phyloP scores from a whole-genome alignment of 2,888 invertebrate genomes.

The Tinea pellionella region DNA sequence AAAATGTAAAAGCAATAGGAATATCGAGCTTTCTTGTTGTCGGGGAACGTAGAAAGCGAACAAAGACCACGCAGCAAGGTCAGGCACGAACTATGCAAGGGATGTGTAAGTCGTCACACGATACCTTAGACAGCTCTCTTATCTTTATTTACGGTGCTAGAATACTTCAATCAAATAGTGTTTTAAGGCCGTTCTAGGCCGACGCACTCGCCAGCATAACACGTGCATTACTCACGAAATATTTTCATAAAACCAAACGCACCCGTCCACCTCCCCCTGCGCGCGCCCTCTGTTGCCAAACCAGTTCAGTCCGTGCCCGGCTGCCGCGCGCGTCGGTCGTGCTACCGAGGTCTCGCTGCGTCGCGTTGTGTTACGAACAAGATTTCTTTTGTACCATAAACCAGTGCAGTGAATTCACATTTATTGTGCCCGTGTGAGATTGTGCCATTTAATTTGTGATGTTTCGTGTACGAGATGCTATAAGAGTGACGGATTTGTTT shows the following conservation, averaged over 20 bases:
- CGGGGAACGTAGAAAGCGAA: slow-evolving; percentile 4
- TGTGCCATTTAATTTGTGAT: slow-evolving; percentile 58
- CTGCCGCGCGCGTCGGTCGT: slow-evolving; percentile 62
- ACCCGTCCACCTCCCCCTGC: slow-evolving; percentile 42
- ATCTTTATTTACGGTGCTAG: slow-evolving; percentile 32
- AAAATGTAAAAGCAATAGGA: background rate
- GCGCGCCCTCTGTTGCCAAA: slow-evolving; percentile 29
- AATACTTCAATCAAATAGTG: slow-evolving; percentile 43
- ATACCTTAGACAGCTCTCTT: slow-evolving; percentile 21
- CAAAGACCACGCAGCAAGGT: slow-evolving; percentile 10
- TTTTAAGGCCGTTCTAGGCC: slow-evolving; percentile 59
- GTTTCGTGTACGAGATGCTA: slow-evolving; percentile 48
- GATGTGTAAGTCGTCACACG: background rate
- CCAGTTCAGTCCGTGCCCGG: slow-evolving; percentile 67
- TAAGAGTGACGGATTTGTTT: slow-evolving; percentile 54
- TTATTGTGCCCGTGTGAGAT: slow-evolving; percentile 56
- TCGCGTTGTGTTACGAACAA: slow-evolving; percentile 58
- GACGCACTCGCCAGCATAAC: slow-evolving; percentile 62
- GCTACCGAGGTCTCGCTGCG: slow-evolving; percentile 29
- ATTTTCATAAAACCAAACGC: slow-evolving; percentile 68
- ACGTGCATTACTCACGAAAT: slow-evolving; percentile 71
- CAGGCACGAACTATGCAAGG: background rate
- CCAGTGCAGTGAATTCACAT: slow-evolving; percentile 59
- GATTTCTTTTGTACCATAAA: slow-evolving; percentile 52
- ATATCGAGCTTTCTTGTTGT: background rate